These are phyloP conservation scores for Rhinella marina DNA, from an alignment of 2,797 vertebrate genomes.

Conservation along the genomic window DNA sequence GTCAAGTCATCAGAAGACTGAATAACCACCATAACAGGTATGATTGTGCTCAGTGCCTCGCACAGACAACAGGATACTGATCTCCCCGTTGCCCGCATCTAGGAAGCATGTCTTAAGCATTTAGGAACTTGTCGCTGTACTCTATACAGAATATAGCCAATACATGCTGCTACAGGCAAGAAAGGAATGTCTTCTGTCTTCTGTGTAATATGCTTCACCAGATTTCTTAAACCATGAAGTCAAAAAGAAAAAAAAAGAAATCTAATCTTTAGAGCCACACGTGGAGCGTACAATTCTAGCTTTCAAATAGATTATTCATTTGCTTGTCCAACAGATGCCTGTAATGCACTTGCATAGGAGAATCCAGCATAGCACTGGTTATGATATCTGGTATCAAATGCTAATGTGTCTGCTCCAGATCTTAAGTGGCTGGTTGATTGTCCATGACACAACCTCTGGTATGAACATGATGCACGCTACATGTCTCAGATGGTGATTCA, in stretches of 20 bases:
- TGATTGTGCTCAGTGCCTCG: slow-evolving; percentile 27
- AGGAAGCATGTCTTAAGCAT: slow-evolving; percentile 52
- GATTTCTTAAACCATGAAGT: slow-evolving; percentile 57
- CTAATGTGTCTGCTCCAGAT: slow-evolving; percentile 35
- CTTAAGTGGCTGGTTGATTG: slow-evolving; percentile 35
- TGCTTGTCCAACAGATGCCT: slow-evolving; percentile 32
- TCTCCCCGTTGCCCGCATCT: slow-evolving; percentile 46
- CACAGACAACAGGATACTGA: slow-evolving; percentile 40
- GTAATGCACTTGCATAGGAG: not conserved
- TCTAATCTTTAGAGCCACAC: slow-evolving; percentile 49
- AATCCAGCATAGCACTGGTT: slow-evolving; percentile 5
- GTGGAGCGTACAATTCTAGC: slow-evolving; percentile 39
- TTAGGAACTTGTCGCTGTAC: slow-evolving; percentile 50
- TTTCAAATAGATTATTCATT: slow-evolving; percentile 42
- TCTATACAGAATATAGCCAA: slow-evolving; percentile 45
- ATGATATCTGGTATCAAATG: slow-evolving; percentile 45
- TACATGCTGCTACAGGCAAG: slow-evolving; percentile 58
- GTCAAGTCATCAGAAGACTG: slow-evolving; percentile 23
- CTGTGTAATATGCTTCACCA: slow-evolving; percentile 59
- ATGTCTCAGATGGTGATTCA: slow-evolving; percentile 46
- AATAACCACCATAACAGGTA: slow-evolving; percentile 48
- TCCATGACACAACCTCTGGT: slow-evolving; percentile 47
- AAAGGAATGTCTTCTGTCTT: slow-evolving; percentile 59
- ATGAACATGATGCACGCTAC: slow-evolving; percentile 30
- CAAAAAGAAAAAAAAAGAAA: slow-evolving; percentile 32